Percentiles rank a stretch among this genome's conserved stretches.
phyloP scores from a whole-genome alignment of 2,797 vertebrate genomes.

The Anguilla pacifica region DNA sequence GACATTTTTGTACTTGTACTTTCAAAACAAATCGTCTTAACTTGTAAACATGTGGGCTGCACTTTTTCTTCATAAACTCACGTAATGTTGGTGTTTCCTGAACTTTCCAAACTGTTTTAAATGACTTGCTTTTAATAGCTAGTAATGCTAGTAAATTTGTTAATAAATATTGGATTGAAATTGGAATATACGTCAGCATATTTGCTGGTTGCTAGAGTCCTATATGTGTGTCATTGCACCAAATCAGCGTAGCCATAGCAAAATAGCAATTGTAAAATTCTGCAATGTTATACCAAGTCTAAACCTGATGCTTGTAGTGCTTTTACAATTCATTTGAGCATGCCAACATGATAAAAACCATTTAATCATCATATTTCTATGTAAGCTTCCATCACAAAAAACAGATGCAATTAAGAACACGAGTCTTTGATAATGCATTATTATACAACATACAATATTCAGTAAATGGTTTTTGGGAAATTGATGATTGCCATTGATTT shows the following conservation, averaged over 20 bases:
- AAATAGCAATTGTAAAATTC: not conserved
- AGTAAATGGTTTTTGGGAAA: not conserved
- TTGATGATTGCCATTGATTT: not conserved
- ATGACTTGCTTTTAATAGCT: not conserved
- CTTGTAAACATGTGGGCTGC: not conserved
- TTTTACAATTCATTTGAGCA: not conserved
- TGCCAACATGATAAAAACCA: not conserved
- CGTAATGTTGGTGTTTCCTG: not conserved
- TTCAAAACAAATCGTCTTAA: not conserved
- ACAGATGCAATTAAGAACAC: not conserved
- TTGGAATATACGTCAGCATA: not conserved
- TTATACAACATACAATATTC: not conserved
- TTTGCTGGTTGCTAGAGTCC: not conserved
- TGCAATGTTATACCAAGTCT: not conserved
- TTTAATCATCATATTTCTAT: not conserved
- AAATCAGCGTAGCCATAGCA: not conserved
- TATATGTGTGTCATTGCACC: not conserved
- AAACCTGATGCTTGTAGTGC: not conserved
- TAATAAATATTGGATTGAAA: not conserved
- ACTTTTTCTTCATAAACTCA: not conserved
- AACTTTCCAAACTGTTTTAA: not conserved
- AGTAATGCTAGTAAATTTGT: not conserved
- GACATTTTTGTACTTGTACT: not conserved
- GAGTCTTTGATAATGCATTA: not conserved
- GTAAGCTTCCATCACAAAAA: not conserved